These are phyloP conservation scores for Parazoanthus swiftii DNA, from an alignment of 92 coral and sea anemone genomes.

Conservation along the genomic window DNA sequence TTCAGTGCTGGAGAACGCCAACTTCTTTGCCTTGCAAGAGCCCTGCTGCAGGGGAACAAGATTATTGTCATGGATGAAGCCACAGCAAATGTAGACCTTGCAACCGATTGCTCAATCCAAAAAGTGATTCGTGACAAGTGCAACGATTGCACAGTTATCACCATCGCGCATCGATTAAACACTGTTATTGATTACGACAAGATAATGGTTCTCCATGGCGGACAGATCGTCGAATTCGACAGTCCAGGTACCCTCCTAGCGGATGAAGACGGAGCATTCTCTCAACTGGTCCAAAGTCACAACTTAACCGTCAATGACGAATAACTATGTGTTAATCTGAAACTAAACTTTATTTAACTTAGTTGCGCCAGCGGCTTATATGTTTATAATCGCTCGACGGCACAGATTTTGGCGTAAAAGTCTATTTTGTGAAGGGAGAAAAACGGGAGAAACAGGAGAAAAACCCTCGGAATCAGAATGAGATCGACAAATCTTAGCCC, in stretches of 20 bases:
- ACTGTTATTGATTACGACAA: conserved; percentile 14
- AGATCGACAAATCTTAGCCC: too few species aligned
- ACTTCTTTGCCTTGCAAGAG: conserved; percentile 16
- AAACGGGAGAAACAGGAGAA: too few species aligned
- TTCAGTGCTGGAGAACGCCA: conserved; percentile 26
- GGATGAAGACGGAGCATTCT: neutral
- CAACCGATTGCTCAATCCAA: conserved; percentile 3
- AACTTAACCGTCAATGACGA: neutral
- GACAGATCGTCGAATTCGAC: conserved; percentile 8
- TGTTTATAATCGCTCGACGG: too few species aligned
- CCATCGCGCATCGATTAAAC: conserved; percentile 13
- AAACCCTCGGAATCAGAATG: too few species aligned
- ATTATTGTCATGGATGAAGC: conserved; percentile 21
- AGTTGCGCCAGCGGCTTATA: too few species aligned
- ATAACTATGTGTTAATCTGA: too few species aligned
- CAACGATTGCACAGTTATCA: conserved; percentile 10
- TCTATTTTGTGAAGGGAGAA: too few species aligned
- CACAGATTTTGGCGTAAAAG: too few species aligned
- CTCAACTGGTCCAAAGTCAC: neutral
- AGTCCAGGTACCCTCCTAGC: neutral
- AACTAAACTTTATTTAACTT: too few species aligned
- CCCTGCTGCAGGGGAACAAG: conserved; percentile 6
- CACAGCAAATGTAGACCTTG: conserved; percentile 17
- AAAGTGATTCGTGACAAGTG: conserved; percentile 7
- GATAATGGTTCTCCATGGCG: conserved; percentile 6